Evolutionary conservation across 1,140 invertebrate species (phyloP).

Genomic region (Meloidogyne chitwoodi): DNA sequence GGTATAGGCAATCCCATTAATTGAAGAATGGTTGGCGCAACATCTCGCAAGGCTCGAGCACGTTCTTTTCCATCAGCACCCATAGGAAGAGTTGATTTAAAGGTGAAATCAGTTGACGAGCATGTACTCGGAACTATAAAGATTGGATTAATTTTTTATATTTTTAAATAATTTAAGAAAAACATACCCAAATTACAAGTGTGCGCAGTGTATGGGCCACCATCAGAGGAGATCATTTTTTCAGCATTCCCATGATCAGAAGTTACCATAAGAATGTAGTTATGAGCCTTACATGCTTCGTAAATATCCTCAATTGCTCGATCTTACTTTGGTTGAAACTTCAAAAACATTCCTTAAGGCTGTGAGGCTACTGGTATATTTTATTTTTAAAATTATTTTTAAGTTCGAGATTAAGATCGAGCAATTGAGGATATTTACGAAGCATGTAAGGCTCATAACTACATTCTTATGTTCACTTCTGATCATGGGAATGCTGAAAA

Average conservation of each 20-base stretch:
- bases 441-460: conserved; percentile 62
- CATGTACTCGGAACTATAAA: conserved; percentile 58
- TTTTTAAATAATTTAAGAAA: not conserved
- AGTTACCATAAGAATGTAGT: conserved; percentile 62
- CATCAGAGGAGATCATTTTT: conserved; percentile 62
- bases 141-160: not conserved
- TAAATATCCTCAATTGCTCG: conserved; percentile 56
- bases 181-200: conserved; percentile 61
- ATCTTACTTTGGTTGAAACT: too few relatives aligned
- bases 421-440: conserved; percentile 60
- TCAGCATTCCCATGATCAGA: conserved; percentile 64
- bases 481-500: conserved; percentile 64
- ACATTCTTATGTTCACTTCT: conserved; percentile 62
- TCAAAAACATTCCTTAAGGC: too few relatives aligned
- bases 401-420: conserved; percentile 42
- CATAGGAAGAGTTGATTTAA: conserved; percentile 36
- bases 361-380: conserved; percentile 61
- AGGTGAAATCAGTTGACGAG: conserved; percentile 46
- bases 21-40: conserved; percentile 60
- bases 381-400: not conserved
- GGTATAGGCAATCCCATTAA: conserved; percentile 60
- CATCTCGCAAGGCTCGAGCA: conserved; percentile 62
- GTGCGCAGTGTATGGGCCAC: conserved; percentile 63
- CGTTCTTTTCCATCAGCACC: conserved; percentile 33
- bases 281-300: conserved; percentile 62